Percentiles rank a stretch among this genome's conserved stretches.
These are phyloP conservation scores for Microctenopoma lineatum DNA, from an alignment of 2,797 vertebrate species.

Conservation along the genomic window DNA sequence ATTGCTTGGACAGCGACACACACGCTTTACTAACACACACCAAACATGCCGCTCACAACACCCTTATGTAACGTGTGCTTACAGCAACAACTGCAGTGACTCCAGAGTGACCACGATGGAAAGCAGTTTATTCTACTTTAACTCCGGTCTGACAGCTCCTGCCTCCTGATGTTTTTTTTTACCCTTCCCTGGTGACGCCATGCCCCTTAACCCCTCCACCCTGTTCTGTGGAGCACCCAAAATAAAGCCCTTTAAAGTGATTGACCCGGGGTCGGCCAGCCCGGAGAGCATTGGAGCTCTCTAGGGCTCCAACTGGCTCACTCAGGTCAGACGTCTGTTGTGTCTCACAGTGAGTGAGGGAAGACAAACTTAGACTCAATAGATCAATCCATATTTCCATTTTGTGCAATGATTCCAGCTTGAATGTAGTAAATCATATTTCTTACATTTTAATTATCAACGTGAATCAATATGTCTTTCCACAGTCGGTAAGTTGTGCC, in stretches of 20 bases:
- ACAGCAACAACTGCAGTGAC: constrained; percentile 44
- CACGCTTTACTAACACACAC: constrained; percentile 2
- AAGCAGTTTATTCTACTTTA: constrained; percentile 22
- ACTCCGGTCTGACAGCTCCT: constrained; percentile 1
- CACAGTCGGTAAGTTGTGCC: neutral
- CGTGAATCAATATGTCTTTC: too few relatives aligned
- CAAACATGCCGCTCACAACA: constrained; percentile 34
- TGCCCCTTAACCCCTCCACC: constrained; percentile 29
- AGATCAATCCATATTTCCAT: too few relatives aligned
- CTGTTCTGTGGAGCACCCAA: constrained; percentile 30
- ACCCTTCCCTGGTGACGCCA: constrained; percentile 45
- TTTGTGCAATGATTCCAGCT: too few relatives aligned
- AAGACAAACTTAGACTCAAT: too few relatives aligned
- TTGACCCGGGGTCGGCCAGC: constrained; percentile 43
- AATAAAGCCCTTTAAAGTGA: constrained; percentile 67
- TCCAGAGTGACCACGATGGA: constrained; percentile 38
- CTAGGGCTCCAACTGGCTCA: constrained; percentile 21
- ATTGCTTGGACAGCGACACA: constrained; percentile 37
- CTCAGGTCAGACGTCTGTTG: constrained; percentile 25
- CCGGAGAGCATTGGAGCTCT: constrained; percentile 3
- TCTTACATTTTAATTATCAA: too few relatives aligned
- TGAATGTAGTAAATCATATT: too few relatives aligned
- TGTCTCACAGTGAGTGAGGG: constrained; percentile 11
- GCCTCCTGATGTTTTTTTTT: constrained; percentile 46
- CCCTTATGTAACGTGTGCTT: constrained; percentile 40